Conservation (phyloP, 2,113 vertebrate genomes). For the Salminus brasiliensis region DNA sequence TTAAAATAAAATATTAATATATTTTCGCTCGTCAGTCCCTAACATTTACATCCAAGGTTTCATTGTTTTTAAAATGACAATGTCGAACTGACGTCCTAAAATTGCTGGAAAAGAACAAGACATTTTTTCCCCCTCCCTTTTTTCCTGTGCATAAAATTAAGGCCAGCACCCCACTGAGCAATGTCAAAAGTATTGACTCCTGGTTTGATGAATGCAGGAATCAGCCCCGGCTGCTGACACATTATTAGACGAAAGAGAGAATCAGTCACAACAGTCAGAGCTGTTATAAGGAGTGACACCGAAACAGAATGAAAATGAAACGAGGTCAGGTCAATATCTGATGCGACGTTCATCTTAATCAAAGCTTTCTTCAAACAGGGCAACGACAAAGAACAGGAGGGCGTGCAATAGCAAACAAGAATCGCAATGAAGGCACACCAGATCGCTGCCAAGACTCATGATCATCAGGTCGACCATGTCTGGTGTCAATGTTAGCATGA, state of each 20-base stretch:
- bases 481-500: background rate
- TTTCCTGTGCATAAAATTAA: background rate
- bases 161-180: background rate
- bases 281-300: constrained; percentile 17
- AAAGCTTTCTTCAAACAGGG: constrained; percentile 34
- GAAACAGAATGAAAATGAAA: constrained; percentile 27
- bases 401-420: background rate
- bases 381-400: background rate
- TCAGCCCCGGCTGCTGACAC: constrained; percentile 15
- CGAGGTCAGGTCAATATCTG: constrained; percentile 43
- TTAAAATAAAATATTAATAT: too few species aligned
- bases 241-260: constrained; percentile 35
- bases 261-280: constrained; percentile 34
- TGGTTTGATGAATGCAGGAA: constrained; percentile 40
- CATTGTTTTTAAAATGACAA: too few species aligned
- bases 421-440: background rate
- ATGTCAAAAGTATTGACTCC: constrained; percentile 30
- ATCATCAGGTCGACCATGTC: constrained; percentile 1
- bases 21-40: too few species aligned
- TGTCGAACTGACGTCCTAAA: background rate
- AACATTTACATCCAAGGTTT: too few species aligned
- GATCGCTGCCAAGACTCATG: constrained; percentile 22
- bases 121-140: background rate
- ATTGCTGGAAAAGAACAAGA: background rate
- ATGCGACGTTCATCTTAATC: constrained; percentile 49